These are phyloP conservation scores for Dipodomys ordii DNA, from an alignment of 2,113 vertebrate genomes.

Conservation along the genomic window DNA sequence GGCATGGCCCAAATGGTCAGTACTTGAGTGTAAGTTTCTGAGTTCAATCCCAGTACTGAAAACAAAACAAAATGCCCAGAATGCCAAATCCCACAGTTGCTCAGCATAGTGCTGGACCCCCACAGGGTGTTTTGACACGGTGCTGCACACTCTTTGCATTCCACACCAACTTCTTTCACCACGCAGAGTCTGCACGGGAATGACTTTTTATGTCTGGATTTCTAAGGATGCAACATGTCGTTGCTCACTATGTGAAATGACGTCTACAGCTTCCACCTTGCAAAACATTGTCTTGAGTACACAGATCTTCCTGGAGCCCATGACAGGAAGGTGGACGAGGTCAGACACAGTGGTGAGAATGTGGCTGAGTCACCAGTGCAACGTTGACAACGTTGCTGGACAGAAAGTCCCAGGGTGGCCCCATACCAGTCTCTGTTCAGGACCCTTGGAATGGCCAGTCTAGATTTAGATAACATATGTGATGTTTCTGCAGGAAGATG, in stretches of 20 bases:
- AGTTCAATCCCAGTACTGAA: too few relatives aligned
- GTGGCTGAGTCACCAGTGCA: accelerated
- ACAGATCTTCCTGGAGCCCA: not conserved
- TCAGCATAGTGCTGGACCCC: accelerated
- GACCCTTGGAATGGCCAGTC: not conserved
- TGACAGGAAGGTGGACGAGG: not conserved
- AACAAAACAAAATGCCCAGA: too few relatives aligned
- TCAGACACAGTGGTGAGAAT: not conserved
- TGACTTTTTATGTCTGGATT: not conserved
- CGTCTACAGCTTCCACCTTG: not conserved
- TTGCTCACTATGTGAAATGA: slow-evolving; percentile 1
- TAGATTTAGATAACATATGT: not conserved
- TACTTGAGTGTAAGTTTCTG: too few relatives aligned
- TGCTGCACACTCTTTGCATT: not conserved
- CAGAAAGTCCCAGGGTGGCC: not conserved
- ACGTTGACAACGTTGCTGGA: not conserved
- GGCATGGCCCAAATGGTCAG: too few relatives aligned
- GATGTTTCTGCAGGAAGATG: not conserved
- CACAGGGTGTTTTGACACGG: not conserved
- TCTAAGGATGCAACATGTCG: not conserved
- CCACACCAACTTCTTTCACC: not conserved
- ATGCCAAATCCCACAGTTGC: not conserved
- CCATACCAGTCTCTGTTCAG: not conserved
- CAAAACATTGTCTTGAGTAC: not conserved
- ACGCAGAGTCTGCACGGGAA: not conserved